Conservation (phyloP, 2,797 vertebrate species). For the Chloroceryle inda region DNA sequence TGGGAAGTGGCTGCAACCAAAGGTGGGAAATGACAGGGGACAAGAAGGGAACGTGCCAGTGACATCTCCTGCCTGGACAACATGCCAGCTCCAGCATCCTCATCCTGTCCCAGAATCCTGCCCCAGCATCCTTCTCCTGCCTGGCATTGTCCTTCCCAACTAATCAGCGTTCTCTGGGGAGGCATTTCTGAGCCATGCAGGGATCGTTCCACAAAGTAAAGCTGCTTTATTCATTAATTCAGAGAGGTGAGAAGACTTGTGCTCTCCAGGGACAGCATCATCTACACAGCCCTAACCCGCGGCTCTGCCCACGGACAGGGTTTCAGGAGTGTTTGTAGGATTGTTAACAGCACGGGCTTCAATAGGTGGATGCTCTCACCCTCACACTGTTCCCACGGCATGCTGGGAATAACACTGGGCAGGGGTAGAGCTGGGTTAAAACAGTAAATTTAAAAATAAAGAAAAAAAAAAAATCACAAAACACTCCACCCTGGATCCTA, state of each 20-base stretch:
- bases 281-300: neutral
- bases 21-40: neutral
- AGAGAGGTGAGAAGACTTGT: neutral
- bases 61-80: neutral
- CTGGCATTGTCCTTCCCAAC: neutral
- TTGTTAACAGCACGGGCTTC: neutral
- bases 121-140: neutral
- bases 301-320: fast-evolving
- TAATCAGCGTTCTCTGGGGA: neutral
- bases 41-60: neutral
- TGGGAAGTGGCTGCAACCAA: neutral
- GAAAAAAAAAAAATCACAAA: neutral
- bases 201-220: neutral
- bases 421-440: neutral
- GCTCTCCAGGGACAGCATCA: neutral
- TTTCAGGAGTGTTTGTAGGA: neutral
- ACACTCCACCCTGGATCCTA: neutral
- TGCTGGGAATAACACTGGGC: neutral
- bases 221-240: neutral
- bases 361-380: neutral
- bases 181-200: neutral
- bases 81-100: neutral
- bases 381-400: neutral
- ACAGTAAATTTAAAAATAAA: neutral
- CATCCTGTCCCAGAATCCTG: neutral